Base-by-base conservation (phyloP, 2,113 vertebrate genomes). In the Phaetusa simplex region DNA sequence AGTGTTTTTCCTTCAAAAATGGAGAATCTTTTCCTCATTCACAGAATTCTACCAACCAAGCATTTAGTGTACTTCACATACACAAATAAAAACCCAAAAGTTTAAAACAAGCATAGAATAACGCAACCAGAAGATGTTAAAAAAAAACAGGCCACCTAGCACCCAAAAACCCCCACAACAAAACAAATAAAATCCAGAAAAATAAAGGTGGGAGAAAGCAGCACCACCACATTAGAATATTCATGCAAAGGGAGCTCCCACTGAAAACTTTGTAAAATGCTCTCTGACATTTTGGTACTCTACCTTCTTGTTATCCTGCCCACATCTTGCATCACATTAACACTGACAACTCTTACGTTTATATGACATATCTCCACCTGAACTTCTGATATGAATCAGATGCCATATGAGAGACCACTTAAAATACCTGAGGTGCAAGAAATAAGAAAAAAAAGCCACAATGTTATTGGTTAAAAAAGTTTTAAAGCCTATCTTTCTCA, bases 81-180 rank as follows among this genome's bases (percentile, higher is more conserved):
- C 1, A 55, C 24, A 62, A 76, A 88, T 21, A 64, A 78, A 40
- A 82, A 88, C 43, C 3, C 11, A 30, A 52, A 8, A 18, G 9
- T 40, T 67, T 61, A 77, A 61, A 84, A 29, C 13, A 93, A 87
- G 23, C 24, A 52, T 2, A 90, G 64, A 66, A 42, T 34, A 94
- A 61, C 21, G 21, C 6, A 84, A 64, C 5, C 26, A 56, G 42
- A 56, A 74, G 3, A 18, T 42, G 8, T n/a, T 58, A 30, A 34
- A 72, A 72, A 70, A 72, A 19, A 13, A 5, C 40, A 40, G 11
- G 11, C 40, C 59, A 38, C 10, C 6, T 14, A 11, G 6, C 6
- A 59, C 3, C 36, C 16, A 76, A 52, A 69, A 50, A 4, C 0
- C 1, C 2, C 3, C 13, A 34, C 8, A 73, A 49, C 11, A 50